Evolutionary conservation across 2,113 vertebrate genomes (phyloP), one percentile per base, ranked within the genome.

Genomic region (Smithornis capensis): DNA sequence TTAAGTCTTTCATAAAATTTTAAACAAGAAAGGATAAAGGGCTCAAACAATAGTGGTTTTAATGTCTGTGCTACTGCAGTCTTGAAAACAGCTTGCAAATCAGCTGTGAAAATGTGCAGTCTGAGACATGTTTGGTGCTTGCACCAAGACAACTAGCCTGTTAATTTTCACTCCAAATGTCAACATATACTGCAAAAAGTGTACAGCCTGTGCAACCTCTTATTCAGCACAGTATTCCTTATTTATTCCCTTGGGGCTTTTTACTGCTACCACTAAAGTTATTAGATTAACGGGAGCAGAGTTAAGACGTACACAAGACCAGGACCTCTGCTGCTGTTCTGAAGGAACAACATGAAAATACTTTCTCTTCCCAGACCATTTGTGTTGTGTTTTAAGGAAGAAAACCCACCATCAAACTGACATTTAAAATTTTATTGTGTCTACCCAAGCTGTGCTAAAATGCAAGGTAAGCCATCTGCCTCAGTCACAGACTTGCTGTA

Each of bases 81-180:
- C 68, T 92, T 68, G 56, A 88, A 96, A 95, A 9, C 47, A 45
- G 28, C 88, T 83, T 78, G 60, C 80, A 87, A 89, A 38, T 89
- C 76, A 78, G 40, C 68, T 44, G 3, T 93, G 79, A 86, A 95
- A 83, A 90, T 52, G 44, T 77, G 49, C 62, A 42, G 59, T 55
- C 82, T 83, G 90, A 87, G 81, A 78, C 52, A 40, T 19, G 55
- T 53, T 96, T 96, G 59, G 52, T 93, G 70, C 69, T 83, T 89
- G 31, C 65, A 35, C 23, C 73, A 69, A 89, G 52, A 71, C 74
- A 89, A 73, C 37, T 44, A 80, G 70, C 16, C 40, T 65, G 21
- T 49, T 71, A 40, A 81, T 88, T 60, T 89, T 94, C 73, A 78
- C 44, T 60, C 83, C 53, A 77, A 57, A 63, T 35, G 31, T 68